phyloP scores from a whole-genome alignment of 2,797 vertebrate species.

The Etheostoma nigrum region DNA sequence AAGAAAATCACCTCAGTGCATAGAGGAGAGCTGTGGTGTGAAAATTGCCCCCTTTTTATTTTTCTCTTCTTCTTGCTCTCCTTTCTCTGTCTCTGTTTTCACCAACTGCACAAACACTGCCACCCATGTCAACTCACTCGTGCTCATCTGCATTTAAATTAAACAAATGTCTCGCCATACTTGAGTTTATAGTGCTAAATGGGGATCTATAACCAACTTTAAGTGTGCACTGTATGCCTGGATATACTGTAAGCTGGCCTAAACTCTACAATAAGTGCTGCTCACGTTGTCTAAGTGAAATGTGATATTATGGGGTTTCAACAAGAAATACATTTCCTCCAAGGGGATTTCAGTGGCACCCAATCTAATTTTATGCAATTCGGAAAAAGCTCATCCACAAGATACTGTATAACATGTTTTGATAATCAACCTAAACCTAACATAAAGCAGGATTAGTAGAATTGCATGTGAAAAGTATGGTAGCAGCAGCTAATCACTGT shows the following conservation, averaged over 20 bases:
- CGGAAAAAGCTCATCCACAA: slow-evolving; percentile 21
- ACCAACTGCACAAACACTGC: not conserved
- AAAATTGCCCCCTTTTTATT: slow-evolving; percentile 16
- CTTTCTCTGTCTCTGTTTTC: slow-evolving; percentile 1
- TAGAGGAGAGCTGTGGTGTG: not conserved
- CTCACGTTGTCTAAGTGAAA: slow-evolving; percentile 47
- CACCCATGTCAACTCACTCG: not conserved
- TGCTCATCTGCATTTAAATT: slow-evolving; percentile 13
- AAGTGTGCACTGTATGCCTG: not conserved
- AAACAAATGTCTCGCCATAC: slow-evolving; percentile 1
- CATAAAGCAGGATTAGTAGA: slow-evolving; percentile 14
- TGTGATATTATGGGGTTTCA: slow-evolving; percentile 31
- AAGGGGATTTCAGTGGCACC: slow-evolving; percentile 10
- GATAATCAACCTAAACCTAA: slow-evolving; percentile 19
- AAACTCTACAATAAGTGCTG: slow-evolving; percentile 27
- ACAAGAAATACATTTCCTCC: slow-evolving; percentile 22
- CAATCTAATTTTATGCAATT: slow-evolving; percentile 7
- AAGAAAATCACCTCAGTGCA: slow-evolving; percentile 39
- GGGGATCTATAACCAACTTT: not conserved
- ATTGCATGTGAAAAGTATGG: slow-evolving; percentile 2
- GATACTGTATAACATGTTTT: slow-evolving; percentile 30
- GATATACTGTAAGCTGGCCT: slow-evolving; percentile 9
- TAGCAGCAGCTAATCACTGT: slow-evolving; percentile 15
- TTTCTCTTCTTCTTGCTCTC: not conserved
- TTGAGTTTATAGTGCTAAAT: slow-evolving; percentile 2